These are phyloP conservation scores for Cenopis cana DNA, from an alignment of 2,888 invertebrate species.

Conservation along the genomic window DNA sequence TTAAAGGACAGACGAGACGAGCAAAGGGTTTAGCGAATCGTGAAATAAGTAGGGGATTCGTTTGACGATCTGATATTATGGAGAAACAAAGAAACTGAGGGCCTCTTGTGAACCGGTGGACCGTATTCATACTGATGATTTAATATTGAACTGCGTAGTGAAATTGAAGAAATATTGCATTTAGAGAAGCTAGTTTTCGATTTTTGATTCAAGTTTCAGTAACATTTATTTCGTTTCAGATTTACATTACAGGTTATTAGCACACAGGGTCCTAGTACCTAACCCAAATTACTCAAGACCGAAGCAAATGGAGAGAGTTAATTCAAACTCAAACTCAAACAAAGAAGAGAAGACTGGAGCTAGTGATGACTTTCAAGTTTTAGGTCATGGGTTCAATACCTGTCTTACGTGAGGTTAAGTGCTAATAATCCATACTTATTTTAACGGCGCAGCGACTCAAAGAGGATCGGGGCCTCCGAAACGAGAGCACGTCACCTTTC, in stretches of 20 bases:
- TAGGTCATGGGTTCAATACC: neutral
- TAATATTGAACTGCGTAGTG: slow-evolving; percentile 24
- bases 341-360: no score
- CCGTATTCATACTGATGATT: slow-evolving; percentile 33
- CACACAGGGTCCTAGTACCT: no score
- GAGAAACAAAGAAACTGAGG: slow-evolving; percentile 49
- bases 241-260: no score
- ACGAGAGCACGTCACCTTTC: no score
- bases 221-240: no score
- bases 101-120: slow-evolving; percentile 27
- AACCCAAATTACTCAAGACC: no score
- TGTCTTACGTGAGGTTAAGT: neutral
- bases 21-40: slow-evolving; percentile 51
- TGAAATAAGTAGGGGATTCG: slow-evolving; percentile 54
- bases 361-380: neutral
- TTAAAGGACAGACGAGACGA: slow-evolving; percentile 46
- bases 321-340: no score
- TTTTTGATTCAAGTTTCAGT: no score
- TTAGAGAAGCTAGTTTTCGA: neutral
- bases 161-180: neutral
- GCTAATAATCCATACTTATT: no score
- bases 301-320: no score
- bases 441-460: no score
- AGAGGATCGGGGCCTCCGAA: no score
- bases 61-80: slow-evolving; percentile 52